Evolutionary conservation across 2,113 vertebrate genomes (phyloP).

Genomic region (Mesembrinibis cayennensis): DNA sequence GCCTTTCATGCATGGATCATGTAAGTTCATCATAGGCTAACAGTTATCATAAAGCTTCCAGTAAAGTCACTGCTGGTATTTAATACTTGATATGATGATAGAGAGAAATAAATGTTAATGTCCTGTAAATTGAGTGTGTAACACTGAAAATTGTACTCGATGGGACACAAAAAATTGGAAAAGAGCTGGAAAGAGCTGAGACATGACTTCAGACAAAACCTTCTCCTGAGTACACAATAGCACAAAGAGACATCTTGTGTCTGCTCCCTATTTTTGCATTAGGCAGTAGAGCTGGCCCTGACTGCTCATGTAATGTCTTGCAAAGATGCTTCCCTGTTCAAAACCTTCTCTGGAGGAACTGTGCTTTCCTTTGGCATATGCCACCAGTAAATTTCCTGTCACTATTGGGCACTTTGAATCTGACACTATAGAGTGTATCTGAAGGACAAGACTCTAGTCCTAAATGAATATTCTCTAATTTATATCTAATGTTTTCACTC

Average conservation of each 20-base stretch:
- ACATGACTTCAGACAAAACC: background rate
- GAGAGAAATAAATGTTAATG: background rate
- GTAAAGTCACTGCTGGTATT: background rate
- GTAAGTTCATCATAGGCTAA: background rate
- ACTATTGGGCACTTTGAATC: background rate
- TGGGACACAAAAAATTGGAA: background rate
- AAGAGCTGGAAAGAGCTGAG: background rate
- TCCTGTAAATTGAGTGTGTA: background rate
- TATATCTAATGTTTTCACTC: background rate
- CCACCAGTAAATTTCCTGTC: background rate
- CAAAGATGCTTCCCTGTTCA: background rate
- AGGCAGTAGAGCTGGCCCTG: background rate
- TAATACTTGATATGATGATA: background rate
- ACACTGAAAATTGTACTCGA: background rate
- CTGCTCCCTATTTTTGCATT: background rate
- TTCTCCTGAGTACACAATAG: background rate
- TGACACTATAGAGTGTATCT: background rate
- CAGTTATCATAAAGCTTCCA: background rate
- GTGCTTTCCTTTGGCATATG: background rate
- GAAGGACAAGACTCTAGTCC: background rate
- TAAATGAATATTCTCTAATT: background rate
- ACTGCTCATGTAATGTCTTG: background rate
- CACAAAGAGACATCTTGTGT: background rate
- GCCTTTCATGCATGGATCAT: slow-evolving; percentile 13
- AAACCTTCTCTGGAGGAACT: background rate